A percentile compares a stretch with the other conserved stretches of the same genome.
Evolutionary conservation across 1,140 invertebrate species (phyloP).

Genomic region (Bombus haemorrhoidalis): DNA sequence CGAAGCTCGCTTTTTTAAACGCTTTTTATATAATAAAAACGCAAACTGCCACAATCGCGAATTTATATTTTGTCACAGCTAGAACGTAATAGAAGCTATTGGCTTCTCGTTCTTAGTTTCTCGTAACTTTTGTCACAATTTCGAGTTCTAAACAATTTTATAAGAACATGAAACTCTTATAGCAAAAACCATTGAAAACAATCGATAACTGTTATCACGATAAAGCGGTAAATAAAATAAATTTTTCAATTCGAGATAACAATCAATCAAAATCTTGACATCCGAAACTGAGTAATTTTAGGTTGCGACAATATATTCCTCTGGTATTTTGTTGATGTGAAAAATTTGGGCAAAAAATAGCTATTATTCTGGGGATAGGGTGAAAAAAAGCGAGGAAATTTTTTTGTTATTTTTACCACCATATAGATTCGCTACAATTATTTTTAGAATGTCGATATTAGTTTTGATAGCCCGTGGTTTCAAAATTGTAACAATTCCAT

Average conservation of each 20-base stretch:
- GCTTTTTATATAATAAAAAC: no score
- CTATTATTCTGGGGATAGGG: neutral
- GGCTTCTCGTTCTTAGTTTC: neutral
- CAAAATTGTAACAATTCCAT: neutral
- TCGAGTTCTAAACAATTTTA: neutral
- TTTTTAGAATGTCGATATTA: neutral
- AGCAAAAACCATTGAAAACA: neutral
- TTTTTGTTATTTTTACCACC: neutral
- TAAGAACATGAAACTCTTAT: no score
- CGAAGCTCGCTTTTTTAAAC: no score
- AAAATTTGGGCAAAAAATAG: neutral
- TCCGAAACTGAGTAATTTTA: neutral
- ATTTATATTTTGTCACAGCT: no score
- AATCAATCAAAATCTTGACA: neutral
- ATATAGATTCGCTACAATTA: neutral
- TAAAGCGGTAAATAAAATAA: neutral
- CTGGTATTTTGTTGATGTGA: neutral
- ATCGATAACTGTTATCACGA: neutral
- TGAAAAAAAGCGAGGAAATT: neutral
- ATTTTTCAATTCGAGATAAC: neutral
- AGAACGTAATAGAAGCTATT: no score
- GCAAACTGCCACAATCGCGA: no score
- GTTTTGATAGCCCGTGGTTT: conserved; percentile 1
- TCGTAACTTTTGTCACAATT: no score
- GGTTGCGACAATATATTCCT: neutral